Conservation (phyloP, 2,888 invertebrate genomes). For the Agrotis puta region DNA sequence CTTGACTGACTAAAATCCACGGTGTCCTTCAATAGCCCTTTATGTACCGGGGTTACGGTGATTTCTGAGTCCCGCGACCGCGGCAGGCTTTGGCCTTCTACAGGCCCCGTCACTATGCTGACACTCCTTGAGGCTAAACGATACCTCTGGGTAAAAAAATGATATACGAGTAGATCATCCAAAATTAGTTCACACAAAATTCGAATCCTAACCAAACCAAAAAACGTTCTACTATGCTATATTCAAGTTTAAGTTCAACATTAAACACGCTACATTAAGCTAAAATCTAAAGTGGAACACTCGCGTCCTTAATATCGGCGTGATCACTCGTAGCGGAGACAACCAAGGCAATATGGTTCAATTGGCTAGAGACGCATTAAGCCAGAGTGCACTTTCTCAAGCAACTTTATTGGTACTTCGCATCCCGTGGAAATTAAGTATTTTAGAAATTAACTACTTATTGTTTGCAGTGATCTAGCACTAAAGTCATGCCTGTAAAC, state of each 20-base stretch:
- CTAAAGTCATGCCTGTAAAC: too few relatives aligned
- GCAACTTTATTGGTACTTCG: slow-evolving; percentile 23
- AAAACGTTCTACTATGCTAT: background rate
- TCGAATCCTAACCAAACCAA: background rate
- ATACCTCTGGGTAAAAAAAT: too few relatives aligned
- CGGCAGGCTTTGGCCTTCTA: too few relatives aligned
- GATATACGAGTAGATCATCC: too few relatives aligned
- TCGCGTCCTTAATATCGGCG: slow-evolving; percentile 17
- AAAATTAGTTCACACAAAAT: too few relatives aligned
- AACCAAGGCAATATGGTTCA: slow-evolving; percentile 35
- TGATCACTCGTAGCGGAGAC: slow-evolving; percentile 21
- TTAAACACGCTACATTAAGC: background rate
- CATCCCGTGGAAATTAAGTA: background rate
- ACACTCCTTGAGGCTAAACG: too few relatives aligned
- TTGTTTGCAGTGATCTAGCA: too few relatives aligned
- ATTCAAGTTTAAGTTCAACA: background rate
- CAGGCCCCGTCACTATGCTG: too few relatives aligned
- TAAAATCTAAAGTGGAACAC: slow-evolving; percentile 17
- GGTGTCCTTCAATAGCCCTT: too few relatives aligned
- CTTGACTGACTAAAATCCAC: too few relatives aligned
- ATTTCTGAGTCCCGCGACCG: too few relatives aligned
- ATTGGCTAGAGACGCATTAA: slow-evolving; percentile 37
- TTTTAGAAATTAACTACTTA: background rate
- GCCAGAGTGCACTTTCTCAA: slow-evolving; percentile 27
- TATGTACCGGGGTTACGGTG: too few relatives aligned